A percentile compares a stretch with the other conserved stretches of the same genome.
phyloP scores from a whole-genome alignment of 1,140 invertebrate genomes.

The Yoshiicerus persimilis region DNA sequence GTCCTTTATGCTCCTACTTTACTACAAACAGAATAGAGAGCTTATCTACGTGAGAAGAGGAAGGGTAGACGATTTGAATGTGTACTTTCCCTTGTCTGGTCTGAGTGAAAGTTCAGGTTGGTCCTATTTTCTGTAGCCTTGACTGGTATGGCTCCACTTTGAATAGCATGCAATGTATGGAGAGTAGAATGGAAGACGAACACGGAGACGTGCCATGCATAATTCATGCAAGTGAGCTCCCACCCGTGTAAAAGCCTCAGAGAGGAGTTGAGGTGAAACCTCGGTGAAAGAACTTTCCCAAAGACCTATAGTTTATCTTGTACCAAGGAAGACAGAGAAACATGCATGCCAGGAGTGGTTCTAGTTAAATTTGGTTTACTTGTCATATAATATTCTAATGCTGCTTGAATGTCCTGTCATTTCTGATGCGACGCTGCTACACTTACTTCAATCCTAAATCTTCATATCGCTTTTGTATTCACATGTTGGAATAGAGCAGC shows the following conservation, averaged over 20 bases:
- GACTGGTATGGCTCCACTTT: not conserved
- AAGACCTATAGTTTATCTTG: not conserved
- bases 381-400: constrained; percentile 16
- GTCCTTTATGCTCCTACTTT: not conserved
- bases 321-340: not conserved
- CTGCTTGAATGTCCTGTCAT: not conserved
- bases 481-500: not conserved
- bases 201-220: constrained; percentile 45
- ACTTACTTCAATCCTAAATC: not conserved
- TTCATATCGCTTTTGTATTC: not conserved
- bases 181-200: constrained; percentile 13
- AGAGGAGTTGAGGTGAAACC: constrained; percentile 39
- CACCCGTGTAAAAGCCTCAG: constrained; percentile 36
- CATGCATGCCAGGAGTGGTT: not conserved
- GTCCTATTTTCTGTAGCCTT: not conserved
- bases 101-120: not conserved
- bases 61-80: not conserved
- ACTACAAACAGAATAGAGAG: not conserved
- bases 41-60: not conserved
- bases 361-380: not conserved
- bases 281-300: constrained; percentile 37
- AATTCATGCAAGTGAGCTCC: constrained; percentile 43
- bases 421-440: not conserved
- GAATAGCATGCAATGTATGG: not conserved
- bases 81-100: not conserved